phyloP scores from a whole-genome alignment of 2,888 invertebrate genomes.

The Dynastes tityus region DNA sequence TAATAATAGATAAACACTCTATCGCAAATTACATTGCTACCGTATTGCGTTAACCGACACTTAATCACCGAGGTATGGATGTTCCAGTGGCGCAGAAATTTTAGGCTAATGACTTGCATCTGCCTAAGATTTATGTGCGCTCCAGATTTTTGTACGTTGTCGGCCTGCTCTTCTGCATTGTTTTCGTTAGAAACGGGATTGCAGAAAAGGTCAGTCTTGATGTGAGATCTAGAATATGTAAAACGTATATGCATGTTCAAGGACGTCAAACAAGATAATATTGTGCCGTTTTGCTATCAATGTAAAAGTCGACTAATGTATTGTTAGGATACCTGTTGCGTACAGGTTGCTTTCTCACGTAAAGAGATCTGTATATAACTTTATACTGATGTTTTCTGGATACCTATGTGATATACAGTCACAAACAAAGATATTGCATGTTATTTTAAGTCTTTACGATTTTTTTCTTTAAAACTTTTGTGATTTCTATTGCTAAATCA shows the following conservation, averaged over 20 bases:
- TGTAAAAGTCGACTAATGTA: not conserved
- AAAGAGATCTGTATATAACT: no score
- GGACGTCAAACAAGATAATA: conserved; percentile 16
- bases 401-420: no score
- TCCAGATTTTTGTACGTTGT: not conserved
- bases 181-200: conserved; percentile 1
- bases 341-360: not conserved
- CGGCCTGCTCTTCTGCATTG: not conserved
- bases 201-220: not conserved
- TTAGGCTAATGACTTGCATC: conserved; percentile 34
- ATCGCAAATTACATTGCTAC: conserved; percentile 33
- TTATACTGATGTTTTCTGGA: no score
- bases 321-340: not conserved
- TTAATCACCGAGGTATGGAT: conserved; percentile 1
- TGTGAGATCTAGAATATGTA: not conserved
- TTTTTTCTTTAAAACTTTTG: no score
- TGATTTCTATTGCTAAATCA: no score
- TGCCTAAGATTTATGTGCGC: conserved; percentile 34
- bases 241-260: not conserved
- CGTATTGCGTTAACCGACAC: not conserved
- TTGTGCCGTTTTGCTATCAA: conserved; percentile 5
- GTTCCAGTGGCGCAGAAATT: conserved; percentile 28
- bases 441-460: no score
- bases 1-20: conserved; percentile 36
- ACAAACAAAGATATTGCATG: no score